Evolutionary conservation across 2,797 vertebrate genomes (phyloP), one percentile per base, ranked within the genome.

Genomic region (Chelidonichthys spinosus): DNA sequence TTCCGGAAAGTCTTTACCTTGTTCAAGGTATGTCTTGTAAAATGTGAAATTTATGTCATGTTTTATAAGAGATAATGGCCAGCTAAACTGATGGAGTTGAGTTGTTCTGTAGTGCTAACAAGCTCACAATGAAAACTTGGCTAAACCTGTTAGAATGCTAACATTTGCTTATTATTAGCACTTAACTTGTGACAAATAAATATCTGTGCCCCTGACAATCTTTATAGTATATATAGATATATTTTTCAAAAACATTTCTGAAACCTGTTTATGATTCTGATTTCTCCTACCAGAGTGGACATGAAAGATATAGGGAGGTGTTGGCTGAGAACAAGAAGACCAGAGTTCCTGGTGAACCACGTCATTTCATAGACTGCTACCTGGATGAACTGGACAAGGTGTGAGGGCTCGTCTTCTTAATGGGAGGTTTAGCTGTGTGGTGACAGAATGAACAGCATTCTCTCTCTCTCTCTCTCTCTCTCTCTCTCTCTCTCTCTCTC

Each of bases 341-440:
- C 3, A 79, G 87, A 74, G 67, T 87, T 49, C 78, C 85, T 33
- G 86, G 82, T 52, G 58, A 94, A 62, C 91, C 90, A 1, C 77
- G 87, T 40, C 83, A 92, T 62, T 88, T 93, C 54, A 85, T 88
- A 7, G 92, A 94, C 60, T 84, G 87, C 33, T 95, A 92, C 79
- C 62, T 94, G 53, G 91, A 94, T 4, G 91, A 85, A 40, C 1
- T 83, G 50, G 80, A 79, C 1, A 77, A 61, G 72, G 83, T 85
- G n/a, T 25, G 59, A 63, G 33, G 32, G 11, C 53, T 3, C 35
- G 11, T 11, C 35, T 7, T 56, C 3, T 44, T 11, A 1, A 44
- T 4, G 6, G 2, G 8, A 40, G 49, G 5, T 39, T 39, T 39
- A 8, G 9, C 15, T 32, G 7, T 50, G 37, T 36, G 40, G 2